Evolutionary conservation across 2,888 invertebrate species (phyloP).

Genomic region (Patella ulyssiponensis): DNA sequence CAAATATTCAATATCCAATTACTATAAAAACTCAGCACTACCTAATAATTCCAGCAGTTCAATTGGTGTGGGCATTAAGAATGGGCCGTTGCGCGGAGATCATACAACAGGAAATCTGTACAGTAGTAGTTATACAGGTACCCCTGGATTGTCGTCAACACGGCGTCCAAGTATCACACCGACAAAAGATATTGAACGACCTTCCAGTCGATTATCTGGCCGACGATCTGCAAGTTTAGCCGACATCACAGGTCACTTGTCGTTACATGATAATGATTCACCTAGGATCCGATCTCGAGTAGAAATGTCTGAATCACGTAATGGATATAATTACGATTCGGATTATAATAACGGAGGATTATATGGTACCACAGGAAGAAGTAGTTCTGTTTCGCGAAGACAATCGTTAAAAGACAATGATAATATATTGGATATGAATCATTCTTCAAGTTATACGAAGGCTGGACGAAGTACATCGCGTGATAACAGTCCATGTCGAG

Average conservation of each 20-base stretch:
- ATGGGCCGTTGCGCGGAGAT: not conserved
- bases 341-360: constrained; percentile 34
- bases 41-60: constrained; percentile 25
- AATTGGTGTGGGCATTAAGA: not conserved
- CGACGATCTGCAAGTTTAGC: constrained; percentile 47
- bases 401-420: not conserved
- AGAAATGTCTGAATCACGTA: constrained; percentile 40
- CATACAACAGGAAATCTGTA: not conserved
- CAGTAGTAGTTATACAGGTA: constrained; percentile 24
- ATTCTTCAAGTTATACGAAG: not conserved
- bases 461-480: constrained; percentile 3
- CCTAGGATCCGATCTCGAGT: constrained; percentile 31
- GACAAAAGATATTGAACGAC: constrained; percentile 22
- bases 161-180: constrained; percentile 27
- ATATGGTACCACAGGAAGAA: constrained; percentile 37
- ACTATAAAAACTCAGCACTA: constrained; percentile 30
- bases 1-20: constrained; percentile 22
- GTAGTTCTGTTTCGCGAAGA: not conserved
- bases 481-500: not conserved
- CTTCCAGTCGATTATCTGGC: constrained; percentile 21
- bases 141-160: constrained; percentile 30
- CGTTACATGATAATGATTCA: constrained; percentile 35
- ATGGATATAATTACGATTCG: constrained; percentile 30
- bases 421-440: not conserved
- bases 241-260: constrained; percentile 37